A percentile compares a stretch with the other conserved stretches of the same genome.
Conservation (phyloP, 37 sponge, comb jelly and placozoan genomes). For the Theonella swinhoei region DNA sequence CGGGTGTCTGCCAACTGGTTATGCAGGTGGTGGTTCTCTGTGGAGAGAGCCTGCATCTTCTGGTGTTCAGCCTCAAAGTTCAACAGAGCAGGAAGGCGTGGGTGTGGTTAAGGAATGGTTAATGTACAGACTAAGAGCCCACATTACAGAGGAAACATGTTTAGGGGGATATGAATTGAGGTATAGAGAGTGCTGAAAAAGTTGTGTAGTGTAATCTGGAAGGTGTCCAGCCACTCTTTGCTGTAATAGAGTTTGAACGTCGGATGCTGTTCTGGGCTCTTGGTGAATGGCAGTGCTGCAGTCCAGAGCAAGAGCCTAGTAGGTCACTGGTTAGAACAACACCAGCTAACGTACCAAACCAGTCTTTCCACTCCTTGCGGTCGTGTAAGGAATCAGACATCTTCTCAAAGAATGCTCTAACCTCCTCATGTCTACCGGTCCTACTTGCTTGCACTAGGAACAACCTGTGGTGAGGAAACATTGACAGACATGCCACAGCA, state of each 20-base stretch:
- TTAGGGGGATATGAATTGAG: slow-evolving; percentile 74
- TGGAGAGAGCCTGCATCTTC: slow-evolving; percentile 69
- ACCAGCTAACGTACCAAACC: slow-evolving; percentile 79
- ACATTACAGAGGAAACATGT: neutral
- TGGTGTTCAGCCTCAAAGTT: slow-evolving; percentile 79
- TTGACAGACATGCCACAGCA: no score
- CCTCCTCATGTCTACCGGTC: slow-evolving; percentile 64
- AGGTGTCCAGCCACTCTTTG: slow-evolving; percentile 82
- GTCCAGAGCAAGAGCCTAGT: neutral
- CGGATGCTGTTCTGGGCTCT: slow-evolving; percentile 78
- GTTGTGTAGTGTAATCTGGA: slow-evolving; percentile 82
- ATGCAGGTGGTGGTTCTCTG: slow-evolving; percentile 72
- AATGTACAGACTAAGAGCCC: neutral
- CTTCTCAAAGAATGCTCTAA: slow-evolving; percentile 84
- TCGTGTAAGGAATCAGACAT: slow-evolving; percentile 60
- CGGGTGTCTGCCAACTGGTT: slow-evolving; percentile 66
- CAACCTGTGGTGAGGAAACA: slow-evolving; percentile 19
- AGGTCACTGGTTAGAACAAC: neutral
- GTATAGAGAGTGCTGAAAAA: slow-evolving; percentile 91
- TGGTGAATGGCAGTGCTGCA: slow-evolving; percentile 84
- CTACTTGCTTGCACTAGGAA: slow-evolving; percentile 75
- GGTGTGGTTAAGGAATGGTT: slow-evolving; percentile 42
- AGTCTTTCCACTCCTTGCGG: slow-evolving; percentile 93
- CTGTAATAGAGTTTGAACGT: slow-evolving; percentile 83
- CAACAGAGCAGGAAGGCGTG: slow-evolving; percentile 79